A percentile compares a stretch with the other conserved stretches of the same genome.
These are phyloP conservation scores for Drosophila colorata DNA, from an alignment of 2,888 invertebrate genomes.

Conservation along the genomic window DNA sequence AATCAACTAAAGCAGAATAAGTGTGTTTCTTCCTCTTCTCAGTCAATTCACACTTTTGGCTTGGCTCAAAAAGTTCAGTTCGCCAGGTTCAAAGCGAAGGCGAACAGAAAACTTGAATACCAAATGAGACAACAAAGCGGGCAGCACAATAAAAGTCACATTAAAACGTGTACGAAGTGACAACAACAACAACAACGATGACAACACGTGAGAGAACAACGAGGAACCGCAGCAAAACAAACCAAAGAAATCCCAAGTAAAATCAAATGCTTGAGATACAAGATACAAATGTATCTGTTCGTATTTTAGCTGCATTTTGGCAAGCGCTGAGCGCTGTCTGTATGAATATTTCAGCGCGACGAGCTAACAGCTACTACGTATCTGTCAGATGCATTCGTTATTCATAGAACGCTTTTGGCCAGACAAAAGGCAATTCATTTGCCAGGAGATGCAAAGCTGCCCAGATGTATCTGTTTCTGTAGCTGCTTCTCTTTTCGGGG, in stretches of 20 bases:
- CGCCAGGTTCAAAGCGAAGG: slow-evolving; percentile 58
- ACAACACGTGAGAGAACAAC: slow-evolving; percentile 31
- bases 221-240: slow-evolving; percentile 22
- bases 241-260: slow-evolving; percentile 9
- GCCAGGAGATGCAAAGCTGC: slow-evolving; percentile 1
- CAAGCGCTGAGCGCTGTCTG: slow-evolving; percentile 39
- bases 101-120: slow-evolving; percentile 73
- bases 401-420: slow-evolving; percentile 51
- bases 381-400: slow-evolving; percentile 67
- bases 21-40: slow-evolving; percentile 15
- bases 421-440: slow-evolving; percentile 60
- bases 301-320: slow-evolving; percentile 38
- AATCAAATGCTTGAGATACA: slow-evolving; percentile 22
- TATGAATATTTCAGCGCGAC: slow-evolving; percentile 55
- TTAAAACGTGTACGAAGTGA: slow-evolving; percentile 58
- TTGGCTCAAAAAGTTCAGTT: slow-evolving; percentile 37
- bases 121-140: slow-evolving; percentile 75
- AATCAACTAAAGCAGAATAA: slow-evolving; percentile 30
- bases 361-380: slow-evolving; percentile 23
- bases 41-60: slow-evolving; percentile 46
- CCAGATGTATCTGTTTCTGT: slow-evolving; percentile 1
- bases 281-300: slow-evolving; percentile 51
- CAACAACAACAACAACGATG: slow-evolving; percentile 23
- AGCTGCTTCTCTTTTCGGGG: slow-evolving; percentile 26
- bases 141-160: slow-evolving; percentile 78